These are phyloP conservation scores for Marcusenius ussheri DNA, from an alignment of 2,113 vertebrate species.

Conservation along the genomic window DNA sequence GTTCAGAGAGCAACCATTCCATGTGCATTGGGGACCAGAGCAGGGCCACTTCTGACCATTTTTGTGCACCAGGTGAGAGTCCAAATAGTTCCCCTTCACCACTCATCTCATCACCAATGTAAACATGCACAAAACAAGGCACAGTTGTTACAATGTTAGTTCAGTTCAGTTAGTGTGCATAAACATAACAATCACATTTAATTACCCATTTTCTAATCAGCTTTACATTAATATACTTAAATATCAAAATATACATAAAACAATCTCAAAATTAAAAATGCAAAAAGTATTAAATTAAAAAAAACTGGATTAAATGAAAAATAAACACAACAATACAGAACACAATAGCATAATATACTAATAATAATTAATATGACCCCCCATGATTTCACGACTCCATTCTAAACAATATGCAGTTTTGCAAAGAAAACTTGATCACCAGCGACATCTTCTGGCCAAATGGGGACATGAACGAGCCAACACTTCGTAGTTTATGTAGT, in stretches of 20 bases:
- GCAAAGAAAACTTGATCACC: not conserved
- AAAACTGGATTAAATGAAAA: not conserved
- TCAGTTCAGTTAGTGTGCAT: not conserved
- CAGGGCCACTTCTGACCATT: not conserved
- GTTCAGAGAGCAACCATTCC: not conserved
- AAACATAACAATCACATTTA: not conserved
- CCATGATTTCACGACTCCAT: not conserved
- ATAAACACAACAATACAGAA: not conserved
- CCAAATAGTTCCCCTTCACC: not conserved
- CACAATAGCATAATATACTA: not conserved
- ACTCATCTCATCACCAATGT: not conserved
- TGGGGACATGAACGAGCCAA: not conserved
- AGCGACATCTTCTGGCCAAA: not conserved
- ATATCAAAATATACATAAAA: not conserved
- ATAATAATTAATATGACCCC: not conserved
- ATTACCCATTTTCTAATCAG: not conserved
- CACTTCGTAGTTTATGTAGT: no score
- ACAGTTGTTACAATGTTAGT: not conserved
- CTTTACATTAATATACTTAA: not conserved
- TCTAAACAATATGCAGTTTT: not conserved
- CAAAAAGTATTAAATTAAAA: not conserved
- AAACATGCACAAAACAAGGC: not conserved
- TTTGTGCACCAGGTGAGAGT: not conserved
- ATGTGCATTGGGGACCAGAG: not conserved
- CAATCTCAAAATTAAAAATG: not conserved